Evolutionary conservation across 2,888 invertebrate genomes (phyloP), one percentile per base, ranked within the genome.

Genomic region (Lasioglossum vierecki): DNA sequence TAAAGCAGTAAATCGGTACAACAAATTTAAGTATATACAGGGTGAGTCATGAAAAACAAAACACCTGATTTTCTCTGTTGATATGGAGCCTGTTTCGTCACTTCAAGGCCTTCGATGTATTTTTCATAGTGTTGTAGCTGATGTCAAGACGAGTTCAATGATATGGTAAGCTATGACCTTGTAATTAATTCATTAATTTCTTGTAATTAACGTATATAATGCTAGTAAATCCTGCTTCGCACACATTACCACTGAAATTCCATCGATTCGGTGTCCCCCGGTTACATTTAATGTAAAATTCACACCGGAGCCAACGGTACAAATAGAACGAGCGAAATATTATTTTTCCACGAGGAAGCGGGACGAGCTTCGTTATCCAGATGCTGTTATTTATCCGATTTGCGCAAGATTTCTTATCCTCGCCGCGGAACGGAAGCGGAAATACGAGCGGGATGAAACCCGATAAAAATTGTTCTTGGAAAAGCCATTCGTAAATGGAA

Each of bases 401-500:
- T 70, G 60, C 46, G 57, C 68, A 74, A n/a, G 73, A 26, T 60
- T 78, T 35, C 74, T 82, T 75, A 68, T 60, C 68, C 39, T 26
- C n/a, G 26, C 8, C 41, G 46, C 60, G 39, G 35, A 74, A 76
- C 57, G 71, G 46, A 72, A 35, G 26, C 63, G 66, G 30, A 68
- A 73, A 35, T 63, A n/a, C 68, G 76, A 60, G 68, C 71, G 63
- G 11, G 63, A 74, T 49, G 83, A 70, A 49, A 74, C 26, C 49
- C 73, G 83, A 84, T 77, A 77, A 78, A 76, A 85, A 84, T 80
- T 81, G 75, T 75, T 76, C 75, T 39, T 26, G 15, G 75, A 46
- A 72, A 78, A 73, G 74, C 63, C 15, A 76, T 78, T 79, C 76
- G 84, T 68, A 82, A 79, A 85, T 78, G 80, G 80, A 82, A 82